Evolutionary conservation across 2,113 vertebrate genomes (phyloP), one percentile per base, ranked within the genome.

Genomic region (Rhinolophus ferrumequinum): DNA sequence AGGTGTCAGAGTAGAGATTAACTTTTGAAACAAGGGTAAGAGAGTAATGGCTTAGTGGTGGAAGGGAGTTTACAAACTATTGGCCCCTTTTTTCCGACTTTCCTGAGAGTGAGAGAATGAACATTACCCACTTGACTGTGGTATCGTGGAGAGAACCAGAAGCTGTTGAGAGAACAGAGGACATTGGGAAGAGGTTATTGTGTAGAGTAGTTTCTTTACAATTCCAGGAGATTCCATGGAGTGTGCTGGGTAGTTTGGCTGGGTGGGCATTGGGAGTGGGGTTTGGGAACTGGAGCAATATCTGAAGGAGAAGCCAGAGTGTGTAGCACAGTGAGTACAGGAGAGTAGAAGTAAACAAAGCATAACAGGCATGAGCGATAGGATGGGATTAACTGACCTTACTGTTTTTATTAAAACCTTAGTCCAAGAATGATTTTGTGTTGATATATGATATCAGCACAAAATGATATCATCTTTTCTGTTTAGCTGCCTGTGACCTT

Each of bases 291-390:
- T 4, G 22, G 35, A 86, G 35, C 44, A 9, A 24, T 6, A 26
- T 47, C 30, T 18, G 60, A 47, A 58, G 64, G 69, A 33, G 62
- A 76, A 47, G 19, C 38, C 28, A 35, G n/a, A 28, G 47, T 4
- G 1, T 11, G 0, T 8, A 30, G 81, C 10, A 1, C n/a, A 72
- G 14, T 52, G 56, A 73, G 14, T 16, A 0, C 1, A n/a, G 50
- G 58, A 35, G 8, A 26, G 35, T 7, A 62, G 30, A 52, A 33
- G 33, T 21, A 6, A 50, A 47, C 56, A n/a, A 14, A 88, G 10
- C 26, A 8, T 19, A 15, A 15, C 38, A 66, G 56, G 44, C 38
- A 60, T 85, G 69, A 87, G 44, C 26, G 15, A 35, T 3, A 52
- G 3, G 38, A 19, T 52, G 12, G 33, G n/a, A 38, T 79, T 79